phyloP scores from a whole-genome alignment of 2,113 vertebrate species.

The Chloropsis hardwickii region DNA sequence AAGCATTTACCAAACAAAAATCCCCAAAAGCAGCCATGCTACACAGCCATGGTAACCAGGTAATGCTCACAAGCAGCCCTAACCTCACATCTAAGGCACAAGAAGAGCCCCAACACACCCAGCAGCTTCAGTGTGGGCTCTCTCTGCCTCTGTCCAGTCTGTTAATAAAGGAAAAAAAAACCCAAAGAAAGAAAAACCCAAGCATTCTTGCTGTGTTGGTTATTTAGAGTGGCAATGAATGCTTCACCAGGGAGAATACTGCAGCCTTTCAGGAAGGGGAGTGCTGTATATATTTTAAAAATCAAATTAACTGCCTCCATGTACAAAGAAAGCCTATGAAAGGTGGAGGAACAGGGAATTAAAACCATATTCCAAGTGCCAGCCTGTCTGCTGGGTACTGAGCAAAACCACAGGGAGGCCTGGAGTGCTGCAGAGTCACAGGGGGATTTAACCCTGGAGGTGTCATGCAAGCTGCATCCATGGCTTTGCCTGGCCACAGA shows the following conservation, averaged over 20 bases:
- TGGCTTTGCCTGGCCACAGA: neutral
- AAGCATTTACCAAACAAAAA: neutral
- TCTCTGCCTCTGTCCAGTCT: neutral
- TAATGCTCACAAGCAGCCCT: neutral
- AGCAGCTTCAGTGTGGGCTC: neutral
- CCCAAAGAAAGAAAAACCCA: neutral
- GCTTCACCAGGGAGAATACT: neutral
- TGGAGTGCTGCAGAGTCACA: neutral
- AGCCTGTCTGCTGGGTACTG: neutral
- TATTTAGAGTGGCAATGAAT: neutral
- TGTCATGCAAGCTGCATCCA: fast-evolving
- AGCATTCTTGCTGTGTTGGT: neutral
- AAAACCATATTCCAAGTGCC: neutral
- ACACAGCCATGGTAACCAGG: neutral
- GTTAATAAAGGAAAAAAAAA: neutral
- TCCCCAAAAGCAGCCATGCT: neutral
- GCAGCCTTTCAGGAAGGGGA: neutral
- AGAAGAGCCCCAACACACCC: neutral
- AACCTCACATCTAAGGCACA: neutral
- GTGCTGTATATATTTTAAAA: neutral
- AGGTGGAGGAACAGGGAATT: neutral
- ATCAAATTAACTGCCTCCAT: neutral
- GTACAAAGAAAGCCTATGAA: neutral
- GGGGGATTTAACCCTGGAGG: neutral
- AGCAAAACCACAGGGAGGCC: neutral